A percentile compares a stretch with the other conserved stretches of the same genome.
Evolutionary conservation across 2,797 vertebrate genomes (phyloP).

Genomic region (Thripadectes ignobilis): DNA sequence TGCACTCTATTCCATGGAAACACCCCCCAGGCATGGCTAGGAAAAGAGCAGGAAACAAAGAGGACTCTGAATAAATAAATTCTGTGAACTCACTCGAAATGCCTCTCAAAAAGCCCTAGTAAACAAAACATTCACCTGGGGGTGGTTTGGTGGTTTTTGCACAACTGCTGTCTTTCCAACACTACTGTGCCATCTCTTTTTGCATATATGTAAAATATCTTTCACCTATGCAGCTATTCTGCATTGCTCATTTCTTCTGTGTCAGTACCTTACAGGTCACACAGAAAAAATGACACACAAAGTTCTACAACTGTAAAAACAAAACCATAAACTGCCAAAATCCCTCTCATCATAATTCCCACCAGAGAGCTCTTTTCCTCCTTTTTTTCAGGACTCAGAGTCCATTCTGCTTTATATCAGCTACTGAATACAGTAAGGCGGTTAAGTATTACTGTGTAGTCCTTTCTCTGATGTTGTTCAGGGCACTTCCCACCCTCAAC

Average conservation of each 20-base stretch:
- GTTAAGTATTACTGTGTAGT: neutral
- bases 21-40: neutral
- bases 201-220: neutral
- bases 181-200: neutral
- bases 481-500: neutral
- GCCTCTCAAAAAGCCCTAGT: neutral
- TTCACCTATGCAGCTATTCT: neutral
- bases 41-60: slow-evolving; percentile 58
- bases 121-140: slow-evolving; percentile 22
- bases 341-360: neutral
- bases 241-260: neutral
- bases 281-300: neutral
- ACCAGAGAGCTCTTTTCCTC: neutral
- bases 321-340: neutral
- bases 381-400: neutral
- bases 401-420: neutral
- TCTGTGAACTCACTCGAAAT: neutral
- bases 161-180: neutral
- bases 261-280: neutral
- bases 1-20: neutral
- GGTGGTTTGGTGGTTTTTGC: neutral
- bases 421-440: neutral
- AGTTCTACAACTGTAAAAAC: neutral
- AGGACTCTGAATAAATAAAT: slow-evolving; percentile 23
- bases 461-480: neutral